Evolutionary conservation across 2,888 invertebrate genomes (phyloP), one percentile per base, ranked within the genome.

Genomic region (Hedya salicella): DNA sequence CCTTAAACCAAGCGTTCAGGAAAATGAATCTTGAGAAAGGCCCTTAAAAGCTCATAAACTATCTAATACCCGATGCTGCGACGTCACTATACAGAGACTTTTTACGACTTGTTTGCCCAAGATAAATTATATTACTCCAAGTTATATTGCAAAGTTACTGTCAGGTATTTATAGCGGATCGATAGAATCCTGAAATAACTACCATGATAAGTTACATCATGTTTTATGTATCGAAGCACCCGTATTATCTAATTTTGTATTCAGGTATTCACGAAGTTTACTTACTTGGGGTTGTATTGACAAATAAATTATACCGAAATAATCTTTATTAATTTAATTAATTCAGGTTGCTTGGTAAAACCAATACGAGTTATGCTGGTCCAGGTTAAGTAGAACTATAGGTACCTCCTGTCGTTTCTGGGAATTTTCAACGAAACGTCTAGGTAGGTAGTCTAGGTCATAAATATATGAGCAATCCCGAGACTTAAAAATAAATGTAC

Each of bases 101-200:
- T 59, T 64, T 65, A 65, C 64, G 64, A 59, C 50, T 54, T 64
- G 44, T 65, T 65, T 65, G 64, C 50, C 36, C 19, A 52, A 59
- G 44, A 52, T 44, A 30, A 59, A 52, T 52, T 25, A 36, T 16
- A 59, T 65, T 25, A 46, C 59, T n/a, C 50, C 25, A 59, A 36
- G 64, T 46, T 65, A 52, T 65, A 52, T 46, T 44, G 44, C 50
- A 44, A 42, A 56, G 56, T 52, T 50, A 52, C 52, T 44, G 36
- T 46, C 62, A 62, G 30, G 49, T 63, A 63, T 63, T 63, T 63
- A 56, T 56, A 63, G 56, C 13, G 32, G 48, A 39, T 56, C 53
- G 44, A 44, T 63, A 40, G 40, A 30, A 14, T 8, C 21, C 49
- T 50, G 19, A 17, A 36, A 59, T 46, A 30, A 3, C 14, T 1